phyloP scores from a whole-genome alignment of 1,140 invertebrate genomes.

The Brachionus paranguensis region DNA sequence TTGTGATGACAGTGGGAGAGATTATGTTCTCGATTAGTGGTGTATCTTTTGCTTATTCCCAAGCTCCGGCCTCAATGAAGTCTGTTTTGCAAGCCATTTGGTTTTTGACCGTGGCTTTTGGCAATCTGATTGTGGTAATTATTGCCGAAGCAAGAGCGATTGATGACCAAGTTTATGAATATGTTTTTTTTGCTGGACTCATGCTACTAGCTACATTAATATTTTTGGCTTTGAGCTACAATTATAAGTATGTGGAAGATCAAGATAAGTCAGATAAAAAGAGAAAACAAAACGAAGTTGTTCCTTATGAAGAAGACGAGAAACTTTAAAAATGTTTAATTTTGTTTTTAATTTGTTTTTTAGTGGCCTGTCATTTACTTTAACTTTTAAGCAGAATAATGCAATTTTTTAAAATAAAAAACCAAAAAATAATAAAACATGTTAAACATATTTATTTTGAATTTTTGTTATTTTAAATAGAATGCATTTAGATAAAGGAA shows the following conservation, averaged over 20 bases:
- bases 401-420: background rate
- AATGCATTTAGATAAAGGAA: too few species aligned
- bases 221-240: constrained; percentile 68
- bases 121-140: constrained; percentile 81
- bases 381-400: background rate
- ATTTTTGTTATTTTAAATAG: too few species aligned
- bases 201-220: constrained; percentile 76
- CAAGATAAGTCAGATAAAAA: background rate
- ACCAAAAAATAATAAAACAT: too few species aligned
- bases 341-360: background rate
- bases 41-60: constrained; percentile 78
- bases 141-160: constrained; percentile 64
- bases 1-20: constrained; percentile 75
- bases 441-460: too few species aligned
- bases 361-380: background rate
- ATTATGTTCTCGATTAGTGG: constrained; percentile 85
- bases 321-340: background rate
- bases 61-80: constrained; percentile 83
- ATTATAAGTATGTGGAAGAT: constrained; percentile 53
- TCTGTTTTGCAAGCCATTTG: constrained; percentile 80
- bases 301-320: background rate
- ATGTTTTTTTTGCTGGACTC: constrained; percentile 76
- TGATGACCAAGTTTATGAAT: constrained; percentile 60
- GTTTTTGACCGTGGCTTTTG: constrained; percentile 79
- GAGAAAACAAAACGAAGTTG: background rate